These are phyloP conservation scores for Colius striatus DNA, from an alignment of 2,113 vertebrate genomes.

Conservation along the genomic window DNA sequence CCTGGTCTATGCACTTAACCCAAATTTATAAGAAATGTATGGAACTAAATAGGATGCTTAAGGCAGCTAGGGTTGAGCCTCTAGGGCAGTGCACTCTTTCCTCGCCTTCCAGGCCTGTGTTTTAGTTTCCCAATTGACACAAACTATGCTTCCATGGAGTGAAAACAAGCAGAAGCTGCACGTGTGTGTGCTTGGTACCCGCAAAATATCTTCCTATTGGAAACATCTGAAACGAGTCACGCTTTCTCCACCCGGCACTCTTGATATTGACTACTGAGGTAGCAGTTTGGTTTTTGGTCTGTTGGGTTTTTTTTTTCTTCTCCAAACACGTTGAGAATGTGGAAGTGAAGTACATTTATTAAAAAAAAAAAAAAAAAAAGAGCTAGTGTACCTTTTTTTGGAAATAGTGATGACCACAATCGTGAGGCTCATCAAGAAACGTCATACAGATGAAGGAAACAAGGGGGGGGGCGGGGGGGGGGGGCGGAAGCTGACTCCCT, in stretches of 20 bases:
- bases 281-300: too few species aligned
- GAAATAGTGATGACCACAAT: not conserved
- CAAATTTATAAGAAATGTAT: not conserved
- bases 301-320: too few species aligned
- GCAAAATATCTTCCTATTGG: not conserved
- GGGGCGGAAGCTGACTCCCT: rapidly evolving
- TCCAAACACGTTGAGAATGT: not conserved
- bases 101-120: not conserved
- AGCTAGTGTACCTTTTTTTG: too few species aligned
- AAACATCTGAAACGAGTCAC: not conserved
- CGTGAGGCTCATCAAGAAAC: too few species aligned
- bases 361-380: too few species aligned
- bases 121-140: not conserved
- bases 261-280: not conserved
- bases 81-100: not conserved
- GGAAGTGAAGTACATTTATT: not conserved
- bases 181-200: not conserved
- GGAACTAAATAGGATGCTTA: not conserved
- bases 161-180: not conserved
- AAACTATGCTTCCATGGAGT: not conserved
- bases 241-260: not conserved
- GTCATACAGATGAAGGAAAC: not conserved
- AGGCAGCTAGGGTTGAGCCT: not conserved
- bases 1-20: not conserved
- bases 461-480: rapidly evolving